phyloP scores from a whole-genome alignment of 1,140 invertebrate genomes.

The Drosophila nebulosa region DNA sequence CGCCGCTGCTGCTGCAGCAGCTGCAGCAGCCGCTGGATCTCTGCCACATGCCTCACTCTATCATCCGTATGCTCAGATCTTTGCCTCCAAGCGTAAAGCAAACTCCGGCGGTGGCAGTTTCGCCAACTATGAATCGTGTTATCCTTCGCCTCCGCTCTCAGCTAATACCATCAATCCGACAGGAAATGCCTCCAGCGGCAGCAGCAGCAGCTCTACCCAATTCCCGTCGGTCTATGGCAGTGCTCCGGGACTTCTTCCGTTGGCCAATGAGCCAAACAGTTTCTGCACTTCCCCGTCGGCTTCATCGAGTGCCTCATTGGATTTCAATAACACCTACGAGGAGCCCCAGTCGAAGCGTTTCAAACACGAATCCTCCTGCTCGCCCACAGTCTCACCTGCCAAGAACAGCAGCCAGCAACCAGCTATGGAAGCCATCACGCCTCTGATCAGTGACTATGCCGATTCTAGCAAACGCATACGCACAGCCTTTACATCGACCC shows the following conservation, averaged over 20 bases:
- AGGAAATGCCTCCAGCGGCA: background rate
- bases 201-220: slow-evolving; percentile 33
- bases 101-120: too few species aligned
- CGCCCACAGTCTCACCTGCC: slow-evolving; percentile 66
- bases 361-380: slow-evolving; percentile 71
- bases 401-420: too few species aligned
- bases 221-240: slow-evolving; percentile 38
- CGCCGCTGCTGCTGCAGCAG: slow-evolving; percentile 80
- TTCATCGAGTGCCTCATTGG: slow-evolving; percentile 63
- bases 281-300: slow-evolving; percentile 75
- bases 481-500: slow-evolving; percentile 96
- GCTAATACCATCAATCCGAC: slow-evolving; percentile 45
- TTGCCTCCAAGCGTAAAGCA: slow-evolving; percentile 58
- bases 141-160: slow-evolving; percentile 80
- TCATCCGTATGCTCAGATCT: slow-evolving; percentile 70
- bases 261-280: slow-evolving; percentile 50
- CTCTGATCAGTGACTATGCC: slow-evolving; percentile 81
- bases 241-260: slow-evolving; percentile 22
- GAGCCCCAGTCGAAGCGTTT: slow-evolving; percentile 62
- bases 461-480: slow-evolving; percentile 90
- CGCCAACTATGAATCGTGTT: slow-evolving; percentile 55
- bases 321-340: slow-evolving; percentile 47
- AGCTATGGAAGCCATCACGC: slow-evolving; percentile 83
- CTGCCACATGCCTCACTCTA: slow-evolving; percentile 50
- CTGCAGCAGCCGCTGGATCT: slow-evolving; percentile 69